phyloP scores from a whole-genome alignment of 2,797 vertebrate species.

The Hafferia zeledoni region DNA sequence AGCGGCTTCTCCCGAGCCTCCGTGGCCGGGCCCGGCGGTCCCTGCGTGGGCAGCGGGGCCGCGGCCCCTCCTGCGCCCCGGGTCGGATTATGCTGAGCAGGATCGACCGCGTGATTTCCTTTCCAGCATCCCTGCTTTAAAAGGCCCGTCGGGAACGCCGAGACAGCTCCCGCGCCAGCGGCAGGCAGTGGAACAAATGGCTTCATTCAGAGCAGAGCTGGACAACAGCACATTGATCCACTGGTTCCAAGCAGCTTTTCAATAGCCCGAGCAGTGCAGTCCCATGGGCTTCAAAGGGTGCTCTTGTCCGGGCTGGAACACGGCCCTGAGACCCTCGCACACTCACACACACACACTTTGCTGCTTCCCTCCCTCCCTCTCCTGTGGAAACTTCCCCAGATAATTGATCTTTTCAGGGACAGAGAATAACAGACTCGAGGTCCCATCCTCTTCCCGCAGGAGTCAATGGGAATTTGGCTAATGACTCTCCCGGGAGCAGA shows the following conservation, averaged over 20 bases:
- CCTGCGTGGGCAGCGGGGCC: fast-evolving
- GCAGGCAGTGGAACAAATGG: constrained; percentile 63
- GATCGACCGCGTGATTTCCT: not conserved
- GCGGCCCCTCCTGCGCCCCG: not conserved
- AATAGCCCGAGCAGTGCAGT: constrained; percentile 24
- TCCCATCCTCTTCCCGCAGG: not conserved
- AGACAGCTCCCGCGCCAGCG: not conserved
- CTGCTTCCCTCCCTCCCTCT: not conserved
- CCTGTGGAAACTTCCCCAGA: constrained; percentile 34
- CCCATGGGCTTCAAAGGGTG: constrained; percentile 69
- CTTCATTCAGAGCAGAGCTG: constrained; percentile 64
- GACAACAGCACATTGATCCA: constrained; percentile 59
- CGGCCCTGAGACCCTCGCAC: not conserved
- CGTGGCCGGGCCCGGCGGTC: not conserved
- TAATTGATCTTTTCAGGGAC: constrained; percentile 59
- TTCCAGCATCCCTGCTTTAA: not conserved
- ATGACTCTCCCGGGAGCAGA: not conserved
- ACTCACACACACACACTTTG: constrained; percentile 24
- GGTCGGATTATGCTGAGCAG: not conserved
- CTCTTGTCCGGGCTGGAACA: constrained; percentile 66
- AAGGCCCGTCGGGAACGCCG: not conserved
- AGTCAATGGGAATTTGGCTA: constrained; percentile 18
- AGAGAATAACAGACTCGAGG: constrained; percentile 17
- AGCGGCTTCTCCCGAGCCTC: not conserved
- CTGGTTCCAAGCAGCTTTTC: constrained; percentile 57